Base-by-base conservation (phyloP, 2,113 vertebrate genomes). In the Corythoichthys intestinalis region DNA sequence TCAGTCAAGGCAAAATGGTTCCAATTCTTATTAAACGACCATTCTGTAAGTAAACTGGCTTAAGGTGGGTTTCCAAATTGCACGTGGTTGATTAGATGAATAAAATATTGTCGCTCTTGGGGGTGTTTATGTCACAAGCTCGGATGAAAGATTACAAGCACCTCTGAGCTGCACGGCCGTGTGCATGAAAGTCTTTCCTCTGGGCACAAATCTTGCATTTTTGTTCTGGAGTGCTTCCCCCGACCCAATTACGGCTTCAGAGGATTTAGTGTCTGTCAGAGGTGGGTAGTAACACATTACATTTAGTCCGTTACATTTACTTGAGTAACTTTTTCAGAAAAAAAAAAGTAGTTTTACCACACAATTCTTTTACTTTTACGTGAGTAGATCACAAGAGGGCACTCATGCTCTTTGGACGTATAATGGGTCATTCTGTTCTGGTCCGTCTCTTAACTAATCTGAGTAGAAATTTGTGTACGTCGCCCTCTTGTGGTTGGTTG, bases 121-220 rank as follows among this genome's bases (percentile, higher is more conserved):
- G 78, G 78, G 72, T 83, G 76, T 83, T 84, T 83, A 77, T 81
- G 76, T 80, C 81, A 79, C 78, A 75, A 66, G 81, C 73, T 72
- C 73, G 78, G 77, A 83, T 78, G 75, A 86, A 85, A 85, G 84
- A 85, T 81, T 84, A 82, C 65, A 87, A 80, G 71, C 80, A 83
- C 80, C 80, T 85, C 71, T 70, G 73, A 87, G 80, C 81, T 69
- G 76, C 79, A 73, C 8, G 81, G 82, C 84, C 78, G 73, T 28
- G 74, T 71, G 61, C 80, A 86, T 81, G 80, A 85, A 77, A 74
- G 80, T 67, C 57, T 67, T 39, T 69, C 75, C 85, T 83, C 84
- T 77, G 67, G 81, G 74, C 78, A 82, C 60, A 49, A 49, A 66
- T 62, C 48, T 57, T 54, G 28, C 2, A 12, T 13, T 87, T 81